Evolutionary conservation across 2,888 invertebrate genomes (phyloP).

Genomic region (Catonia carolina): DNA sequence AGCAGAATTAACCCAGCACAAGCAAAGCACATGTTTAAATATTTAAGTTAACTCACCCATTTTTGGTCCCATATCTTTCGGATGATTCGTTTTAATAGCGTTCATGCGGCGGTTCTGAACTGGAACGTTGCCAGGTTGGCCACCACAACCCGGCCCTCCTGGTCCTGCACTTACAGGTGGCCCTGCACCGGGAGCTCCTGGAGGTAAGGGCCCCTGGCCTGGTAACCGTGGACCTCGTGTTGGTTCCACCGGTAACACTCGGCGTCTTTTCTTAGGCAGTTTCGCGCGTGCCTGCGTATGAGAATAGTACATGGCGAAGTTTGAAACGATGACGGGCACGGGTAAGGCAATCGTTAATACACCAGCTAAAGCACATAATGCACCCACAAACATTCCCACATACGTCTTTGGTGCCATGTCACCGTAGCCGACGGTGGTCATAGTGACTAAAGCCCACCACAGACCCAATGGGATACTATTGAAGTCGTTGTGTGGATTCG

Average conservation of each 20-base stretch:
- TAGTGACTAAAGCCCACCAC: conserved; percentile 99
- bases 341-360: conserved; percentile 98
- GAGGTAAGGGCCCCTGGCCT: conserved; percentile 43
- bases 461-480: conserved; percentile 95
- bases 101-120: conserved; percentile 69
- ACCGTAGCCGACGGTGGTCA: conserved; percentile 98
- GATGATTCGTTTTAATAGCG: conserved; percentile 81
- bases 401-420: conserved; percentile 99
- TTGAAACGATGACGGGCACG: conserved; percentile 98
- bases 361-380: conserved; percentile 95
- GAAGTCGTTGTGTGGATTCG: conserved; percentile 94
- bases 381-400: conserved; percentile 97
- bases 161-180: conserved; percentile 42
- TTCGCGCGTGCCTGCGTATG: conserved; percentile 95
- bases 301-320: conserved; percentile 96
- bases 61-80: conserved; percentile 72
- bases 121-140: conserved; percentile 38
- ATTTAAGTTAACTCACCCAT: conserved; percentile 55
- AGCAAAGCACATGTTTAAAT: too few species aligned
- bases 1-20: too few species aligned
- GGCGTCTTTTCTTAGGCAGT: conserved; percentile 94
- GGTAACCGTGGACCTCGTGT: conserved; percentile 61
- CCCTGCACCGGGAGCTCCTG: conserved; percentile 35
- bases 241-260: conserved; percentile 94
- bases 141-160: conserved; percentile 39